Evolutionary conservation across 2,113 vertebrate genomes (phyloP), one percentile per base, ranked within the genome.

Genomic region (Larimichthys crocea): DNA sequence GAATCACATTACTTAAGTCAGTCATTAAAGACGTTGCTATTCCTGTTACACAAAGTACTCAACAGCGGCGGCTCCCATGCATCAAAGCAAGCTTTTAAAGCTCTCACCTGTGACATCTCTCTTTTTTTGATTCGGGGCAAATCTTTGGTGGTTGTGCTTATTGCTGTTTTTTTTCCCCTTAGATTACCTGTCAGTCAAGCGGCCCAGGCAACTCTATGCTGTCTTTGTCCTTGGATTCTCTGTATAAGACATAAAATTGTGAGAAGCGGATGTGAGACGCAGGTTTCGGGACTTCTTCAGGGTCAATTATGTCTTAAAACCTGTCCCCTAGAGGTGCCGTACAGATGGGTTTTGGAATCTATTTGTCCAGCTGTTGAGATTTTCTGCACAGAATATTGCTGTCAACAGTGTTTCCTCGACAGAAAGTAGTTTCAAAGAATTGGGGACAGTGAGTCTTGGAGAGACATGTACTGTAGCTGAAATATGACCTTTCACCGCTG

Each of bases 1-100:
- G 84, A 90, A 87, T 86, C 88, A 71, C 77, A 78, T 91, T 85
- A 84, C 85, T 89, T 86, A 80, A 90, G 79, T 83, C 76, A 74
- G 80, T 88, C 87, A 88, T 88, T 88, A 88, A 61, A 82, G 76
- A 86, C 46, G 15, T 5, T 5, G 55, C 59, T 80, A 67, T 85
- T 86, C 75, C 71, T 26, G 70, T 83, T 72, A 73, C 86, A 89
- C 81, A 89, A 88, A 86, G 90, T 76, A 76, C 87, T 83, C 74
- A 29, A 40, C 82, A 78, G 65, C 88, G 78, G 79, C 79, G 5
- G 69, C 83, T 60, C 52, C 59, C 0, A 42, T 59, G 75, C 83
- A 82, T 76, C 50, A 46, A 52, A 79, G 82, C 66, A 61, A 65
- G 84, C 88, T 87, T 88, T 87, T 84, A 85, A 79, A 74, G 83